Base-by-base conservation (phyloP, 2,797 vertebrate species). In the Yasuhikotakia modesta region DNA sequence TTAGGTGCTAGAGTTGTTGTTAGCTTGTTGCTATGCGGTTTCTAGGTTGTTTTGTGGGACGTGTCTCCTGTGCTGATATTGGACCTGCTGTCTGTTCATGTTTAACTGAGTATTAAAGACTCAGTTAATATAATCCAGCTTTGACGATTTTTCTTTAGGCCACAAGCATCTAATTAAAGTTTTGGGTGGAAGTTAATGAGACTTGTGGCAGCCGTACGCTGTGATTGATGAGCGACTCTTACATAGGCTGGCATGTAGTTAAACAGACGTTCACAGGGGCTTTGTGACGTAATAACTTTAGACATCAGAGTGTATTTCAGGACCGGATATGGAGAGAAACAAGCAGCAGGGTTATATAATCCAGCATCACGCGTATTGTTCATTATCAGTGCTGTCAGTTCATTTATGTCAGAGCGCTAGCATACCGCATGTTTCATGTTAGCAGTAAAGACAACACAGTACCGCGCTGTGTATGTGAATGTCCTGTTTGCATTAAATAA, bases 111-210 rank as follows among this genome's bases (percentile, higher is more conserved):
- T 68, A 76, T 71, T 57, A 61, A 76, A 65, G 60, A 35, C 61
- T n/a, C 69, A 66, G 67, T 71, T 81, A 76, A 45, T 22, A 14
- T 32, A 66, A 75, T 45, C 24, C 14, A 1, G 14, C 24, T 35
- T 35, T 35, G 32, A 35, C 8, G 24, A 30, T 22, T 61, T 50
- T 39, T 24, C 63, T 79, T 68, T 12, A 32, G 60, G 52, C 73
- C 61, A 72, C 43, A 30, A 76, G 52, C 7, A 2, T 17, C 57
- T 70, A 64, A 80, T 75, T 80, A 75, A 64, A 5, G 16, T 39
- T 76, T 50, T 3, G 45, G n/a, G 35, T 48, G 19, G 22, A 66
- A 64, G 17, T 66, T 55, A 77, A 77, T 77, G 61, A 72, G 52
- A 61, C 43, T 50, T 60, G 52, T 43, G 68, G 21, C 45, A 67